A percentile compares a stretch with the other conserved stretches of the same genome.
Evolutionary conservation across 2,797 vertebrate genomes (phyloP).

Genomic region (Typhlichthys subterraneus): DNA sequence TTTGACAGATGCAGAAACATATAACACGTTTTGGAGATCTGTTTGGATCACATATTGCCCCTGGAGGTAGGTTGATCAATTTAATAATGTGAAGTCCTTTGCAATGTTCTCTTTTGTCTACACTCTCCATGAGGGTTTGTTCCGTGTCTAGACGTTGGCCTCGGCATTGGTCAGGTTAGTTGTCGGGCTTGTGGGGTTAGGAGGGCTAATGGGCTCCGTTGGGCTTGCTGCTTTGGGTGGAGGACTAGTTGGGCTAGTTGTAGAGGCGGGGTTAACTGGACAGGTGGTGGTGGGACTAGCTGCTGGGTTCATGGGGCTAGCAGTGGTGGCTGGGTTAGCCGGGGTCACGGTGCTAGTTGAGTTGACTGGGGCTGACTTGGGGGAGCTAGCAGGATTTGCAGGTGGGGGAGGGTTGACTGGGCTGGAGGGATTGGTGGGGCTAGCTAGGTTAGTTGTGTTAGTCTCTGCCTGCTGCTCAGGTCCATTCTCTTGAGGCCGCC

Average conservation of each 20-base stretch:
- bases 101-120: conserved; percentile 87
- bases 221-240: conserved; percentile 55
- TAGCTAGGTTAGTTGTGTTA: conserved; percentile 64
- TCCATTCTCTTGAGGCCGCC: conserved; percentile 85
- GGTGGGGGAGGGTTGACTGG: conserved; percentile 45
- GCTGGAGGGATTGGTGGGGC: conserved; percentile 49
- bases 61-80: conserved; percentile 98
- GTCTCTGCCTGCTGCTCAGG: conserved; percentile 91
- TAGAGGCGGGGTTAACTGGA: conserved; percentile 49
- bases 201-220: conserved; percentile 56
- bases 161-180: conserved; percentile 89
- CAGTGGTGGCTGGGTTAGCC: conserved; percentile 36
- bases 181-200: conserved; percentile 61
- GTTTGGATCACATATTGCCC: conserved; percentile 86
- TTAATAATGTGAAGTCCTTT: conserved; percentile 93
- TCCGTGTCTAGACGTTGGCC: conserved; percentile 90
- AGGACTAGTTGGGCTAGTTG: conserved; percentile 61
- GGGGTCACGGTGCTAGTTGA: conserved; percentile 49
- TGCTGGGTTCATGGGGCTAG: conserved; percentile 58
- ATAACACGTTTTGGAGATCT: conserved; percentile 68
- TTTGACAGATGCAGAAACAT: conserved; percentile 75
- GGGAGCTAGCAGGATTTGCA: conserved; percentile 42
- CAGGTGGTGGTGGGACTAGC: conserved; percentile 49
- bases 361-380: conserved; percentile 43
- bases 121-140: conserved; percentile 77